Conservation (phyloP, 2,888 invertebrate genomes). For the Pantelozetes paolii region DNA sequence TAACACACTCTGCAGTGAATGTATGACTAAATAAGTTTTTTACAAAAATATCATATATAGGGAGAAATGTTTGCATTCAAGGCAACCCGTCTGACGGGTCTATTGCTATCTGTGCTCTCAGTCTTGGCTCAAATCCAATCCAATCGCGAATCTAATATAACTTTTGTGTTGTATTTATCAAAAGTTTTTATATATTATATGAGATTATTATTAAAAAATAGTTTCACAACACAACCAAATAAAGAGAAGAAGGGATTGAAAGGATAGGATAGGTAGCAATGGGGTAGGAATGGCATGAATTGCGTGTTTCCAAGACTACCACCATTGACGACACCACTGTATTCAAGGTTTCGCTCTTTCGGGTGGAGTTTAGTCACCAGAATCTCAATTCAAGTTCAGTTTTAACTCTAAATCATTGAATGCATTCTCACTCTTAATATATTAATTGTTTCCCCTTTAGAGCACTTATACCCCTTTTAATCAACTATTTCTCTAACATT, state of each 20-base stretch:
- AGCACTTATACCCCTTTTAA: background rate
- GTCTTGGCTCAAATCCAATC: background rate
- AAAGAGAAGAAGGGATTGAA: background rate
- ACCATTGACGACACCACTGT: background rate
- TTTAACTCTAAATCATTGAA: background rate
- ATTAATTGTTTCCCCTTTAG: background rate
- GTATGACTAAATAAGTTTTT: background rate
- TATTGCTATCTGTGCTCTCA: background rate
- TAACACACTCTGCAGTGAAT: background rate
- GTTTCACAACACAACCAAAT: background rate
- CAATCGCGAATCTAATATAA: no score
- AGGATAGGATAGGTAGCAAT: background rate
- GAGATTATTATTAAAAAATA: no score
- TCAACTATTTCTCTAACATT: background rate
- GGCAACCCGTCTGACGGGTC: slow-evolving; percentile 9
- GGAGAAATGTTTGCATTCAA: background rate
- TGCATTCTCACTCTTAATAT: background rate
- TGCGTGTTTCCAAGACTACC: background rate
- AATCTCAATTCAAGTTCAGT: background rate
- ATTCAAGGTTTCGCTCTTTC: slow-evolving; percentile 8
- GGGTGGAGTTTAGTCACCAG: background rate
- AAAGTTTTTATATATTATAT: background rate
- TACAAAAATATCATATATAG: background rate
- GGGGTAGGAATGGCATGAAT: background rate
- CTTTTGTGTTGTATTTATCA: slow-evolving; percentile 1